Evolutionary conservation across 2,888 invertebrate genomes (phyloP), one percentile per base, ranked within the genome.

Genomic region (Pedicia rivosa): DNA sequence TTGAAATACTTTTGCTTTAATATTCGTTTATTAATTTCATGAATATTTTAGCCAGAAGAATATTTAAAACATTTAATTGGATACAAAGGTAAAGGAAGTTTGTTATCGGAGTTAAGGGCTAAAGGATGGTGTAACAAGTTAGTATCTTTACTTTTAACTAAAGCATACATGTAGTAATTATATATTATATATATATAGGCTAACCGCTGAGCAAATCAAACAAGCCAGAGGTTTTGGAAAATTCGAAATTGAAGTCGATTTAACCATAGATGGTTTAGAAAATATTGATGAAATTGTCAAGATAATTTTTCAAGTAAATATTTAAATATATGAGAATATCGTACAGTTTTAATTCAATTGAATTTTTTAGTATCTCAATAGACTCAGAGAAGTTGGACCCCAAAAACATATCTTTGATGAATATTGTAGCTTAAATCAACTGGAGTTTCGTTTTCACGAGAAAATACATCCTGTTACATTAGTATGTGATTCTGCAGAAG

Each of bases 11-110:
- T 24, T n/a, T n/a, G n/a, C n/a, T 24, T 24, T 10, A 24, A 24
- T 26, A 24, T 22, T 37, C 26, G 27, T 31, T 8, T 38, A 41
- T 31, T 25, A 15, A 31, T 16, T 13, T 27, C 4, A 30, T 17
- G 48, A 40, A 40, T 48, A 45, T 59, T 62, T 1, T 53, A 94
- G 91, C 92, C 94, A 19, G 78, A 78, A 15, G 74, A 79, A 54
- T 95, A 94, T 56, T 62, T 94, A 43, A 81, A 87, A 4, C 90
- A 97, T 60, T 65, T 97, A 43, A 67, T 98, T 47, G 97, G 95
- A 0, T 97, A 97, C 56, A 97, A 98, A 62, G 94, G 95, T 0
- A 78, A 84, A 3, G 95, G 97, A 4, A 94, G 94, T 50, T 66
- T 98, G 40, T 65, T 95, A 41, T 84, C 94, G 0, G 81, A 81